Evolutionary conservation across 2,113 vertebrate species (phyloP), one percentile per base, ranked within the genome.

Genomic region (Oceanodroma tethys): DNA sequence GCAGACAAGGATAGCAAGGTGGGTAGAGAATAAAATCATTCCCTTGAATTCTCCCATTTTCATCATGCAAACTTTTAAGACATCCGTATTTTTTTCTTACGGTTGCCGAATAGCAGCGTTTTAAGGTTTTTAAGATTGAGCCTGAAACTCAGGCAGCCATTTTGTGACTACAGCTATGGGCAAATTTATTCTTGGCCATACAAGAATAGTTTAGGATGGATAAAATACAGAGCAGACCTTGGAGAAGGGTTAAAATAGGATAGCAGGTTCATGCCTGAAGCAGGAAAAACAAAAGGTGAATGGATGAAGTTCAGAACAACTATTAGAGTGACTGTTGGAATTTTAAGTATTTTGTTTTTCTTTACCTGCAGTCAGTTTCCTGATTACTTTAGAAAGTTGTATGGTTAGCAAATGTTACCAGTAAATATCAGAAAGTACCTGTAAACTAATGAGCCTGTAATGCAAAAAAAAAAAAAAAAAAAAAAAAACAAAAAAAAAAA

Each of bases 1-100:
- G 97, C 98, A 95, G 99, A 99, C 87, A 99, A 99, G 94, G 99
- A 99, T 40, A 90, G 96, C 95, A 99, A 99, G 99, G 99, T 99
- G 83, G 75, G 98, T 67, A 53, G 59, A 62, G 10, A 50, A 50
- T 88, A 82, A 87, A 88, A n/a, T 88, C 2, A 53, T 23, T 86
- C 25, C 53, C 40, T 86, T 68, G 16, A 56, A 62, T 65, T 88
- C 12, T 75, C 21, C 29, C 8, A 2, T 65, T 74, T 85, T 72
- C 38, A 25, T 80, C 26, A 27, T 16, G 15, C 45, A 80, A 0
- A 38, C 66, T 80, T 87, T 36, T 76, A 50, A 76, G 53, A 70
- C 52, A 66, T 85, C 32, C 11, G 1, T 67, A 10, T 38, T 45
- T 55, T 45, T 70, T 50, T 59, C 21, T 42, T 79, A 23, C 4